Base-by-base conservation (phyloP, 2,888 invertebrate species). In the Xestia c-nigrum region DNA sequence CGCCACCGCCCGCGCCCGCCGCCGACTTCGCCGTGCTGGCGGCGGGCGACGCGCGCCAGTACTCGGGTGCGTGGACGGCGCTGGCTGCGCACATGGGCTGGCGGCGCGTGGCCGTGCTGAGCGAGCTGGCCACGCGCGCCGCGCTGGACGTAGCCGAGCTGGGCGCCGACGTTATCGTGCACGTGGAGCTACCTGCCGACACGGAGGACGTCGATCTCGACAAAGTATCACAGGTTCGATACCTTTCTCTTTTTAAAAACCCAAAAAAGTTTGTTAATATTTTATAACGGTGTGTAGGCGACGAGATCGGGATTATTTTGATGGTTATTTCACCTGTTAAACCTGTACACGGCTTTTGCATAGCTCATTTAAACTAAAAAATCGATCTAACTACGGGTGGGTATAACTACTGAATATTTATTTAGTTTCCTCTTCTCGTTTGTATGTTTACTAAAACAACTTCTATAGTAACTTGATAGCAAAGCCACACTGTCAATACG, bases 131-230 rank as follows among this genome's bases (percentile, higher is more conserved):
- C 46, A 91, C 94, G 50, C 92, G 93, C 52, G 87, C 93, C 6
- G 80, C 91, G 3, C 88, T 94, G 24, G 92, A 92, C 72, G 89
- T 91, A 16, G 85, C 92, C 7, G 90, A 91, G 14, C 89, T 93
- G 55, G 91, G 86, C 9, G 90, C 89, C 10, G 91, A 93, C 77
- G 85, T 94, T 57, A 78, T 92, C 66, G 90, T 90, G 21, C 93
- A 93, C 84, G 83, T 91, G 3, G 95, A 95, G 85, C 89, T 95
- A 63, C 89, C 93, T 5, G 92, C 98, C 87, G 94, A 91, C 55
- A 88, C 85, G 5, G 87, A 87, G 1, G 88, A 88, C 5, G 82
- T 90, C 52, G 90, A 92, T 57, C 78, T 85, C 31, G 90, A 91
- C 6, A 86, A 90, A 63, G 88, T 94, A 19, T 61, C 74, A 0